Percentiles rank a stretch among this genome's conserved stretches.
These are phyloP conservation scores for Apotomis turbidana DNA, from an alignment of 2,888 invertebrate genomes.

Conservation along the genomic window DNA sequence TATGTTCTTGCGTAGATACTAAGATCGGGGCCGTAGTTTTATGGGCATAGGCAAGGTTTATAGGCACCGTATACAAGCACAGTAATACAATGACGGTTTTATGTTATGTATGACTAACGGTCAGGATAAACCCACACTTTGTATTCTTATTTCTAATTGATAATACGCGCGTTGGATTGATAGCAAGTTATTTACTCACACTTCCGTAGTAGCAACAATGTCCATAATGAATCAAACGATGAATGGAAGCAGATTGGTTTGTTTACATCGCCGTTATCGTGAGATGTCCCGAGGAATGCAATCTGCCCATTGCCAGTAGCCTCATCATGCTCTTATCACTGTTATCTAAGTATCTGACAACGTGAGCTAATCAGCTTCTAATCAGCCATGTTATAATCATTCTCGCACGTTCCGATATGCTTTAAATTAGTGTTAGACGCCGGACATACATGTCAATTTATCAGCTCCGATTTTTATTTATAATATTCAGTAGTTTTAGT, in stretches of 20 bases:
- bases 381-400: slow-evolving; percentile 5
- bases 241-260: slow-evolving; percentile 31
- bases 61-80: too few species aligned
- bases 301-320: slow-evolving; percentile 18
- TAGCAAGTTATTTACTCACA: background rate
- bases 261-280: slow-evolving; percentile 35
- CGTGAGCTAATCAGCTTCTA: slow-evolving; percentile 23
- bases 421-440: background rate
- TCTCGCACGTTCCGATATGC: slow-evolving; percentile 11
- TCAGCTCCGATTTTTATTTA: background rate
- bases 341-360: slow-evolving; percentile 16
- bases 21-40: too few species aligned
- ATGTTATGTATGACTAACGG: too few species aligned
- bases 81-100: too few species aligned
- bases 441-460: background rate
- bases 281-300: slow-evolving; percentile 33
- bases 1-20: too few species aligned
- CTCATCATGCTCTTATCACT: slow-evolving; percentile 20
- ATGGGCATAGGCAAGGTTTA: too few species aligned
- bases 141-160: too few species aligned
- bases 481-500: too few species aligned
- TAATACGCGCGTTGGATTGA: background rate
- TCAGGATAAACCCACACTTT: too few species aligned
- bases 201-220: background rate
- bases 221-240: slow-evolving; percentile 8